Base-by-base conservation (phyloP, 2,888 invertebrate species). In the Ctena decussata region DNA sequence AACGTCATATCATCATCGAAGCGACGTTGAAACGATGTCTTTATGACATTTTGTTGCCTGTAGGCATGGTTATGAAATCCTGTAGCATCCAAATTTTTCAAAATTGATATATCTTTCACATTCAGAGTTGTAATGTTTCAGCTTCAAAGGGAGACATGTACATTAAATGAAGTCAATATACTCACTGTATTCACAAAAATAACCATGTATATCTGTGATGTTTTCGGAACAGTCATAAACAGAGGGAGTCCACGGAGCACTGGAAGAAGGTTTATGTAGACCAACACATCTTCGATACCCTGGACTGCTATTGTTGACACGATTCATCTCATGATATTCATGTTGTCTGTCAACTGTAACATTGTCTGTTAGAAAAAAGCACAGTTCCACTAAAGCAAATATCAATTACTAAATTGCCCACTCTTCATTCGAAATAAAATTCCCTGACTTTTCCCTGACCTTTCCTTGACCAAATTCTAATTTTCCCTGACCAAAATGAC, bases 131-230 rank as follows among this genome's bases (percentile, higher is more conserved):
- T 46, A n/a, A n/a, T 46, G 21, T n/a, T 46, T 46, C 46, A n/a
- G 8, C 11, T 21, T 21, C 3, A n/a, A 5, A 46, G 21, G 12
- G 41, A 15, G 3, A 3, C 46, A n/a, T 46, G 46, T n/a, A n/a
- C n/a, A n/a, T n/a, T n/a, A n/a, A n/a, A 46, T 18, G 21, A 2
- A 21, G 6, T 21, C 46, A 46, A 21, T 6, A 6, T 65, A 65
- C 65, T 32, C 35, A 65, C 65, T 65, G 35, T 65, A 35, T 35
- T 65, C 65, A 65, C 65, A 65, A 65, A 65, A 18, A 21, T 65
- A 65, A 18, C 65, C 65, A 65, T 65, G 65, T 6, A 35, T 35
- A 6, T 32, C 8, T 12, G 65, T 35, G 35, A 65, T 35, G 21
- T 32, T 35, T 12, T 32, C 21, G 8, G 1, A 24, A 21, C 65